These are phyloP conservation scores for Hipposideros armiger DNA, from an alignment of 2,113 vertebrate genomes.

Conservation along the genomic window DNA sequence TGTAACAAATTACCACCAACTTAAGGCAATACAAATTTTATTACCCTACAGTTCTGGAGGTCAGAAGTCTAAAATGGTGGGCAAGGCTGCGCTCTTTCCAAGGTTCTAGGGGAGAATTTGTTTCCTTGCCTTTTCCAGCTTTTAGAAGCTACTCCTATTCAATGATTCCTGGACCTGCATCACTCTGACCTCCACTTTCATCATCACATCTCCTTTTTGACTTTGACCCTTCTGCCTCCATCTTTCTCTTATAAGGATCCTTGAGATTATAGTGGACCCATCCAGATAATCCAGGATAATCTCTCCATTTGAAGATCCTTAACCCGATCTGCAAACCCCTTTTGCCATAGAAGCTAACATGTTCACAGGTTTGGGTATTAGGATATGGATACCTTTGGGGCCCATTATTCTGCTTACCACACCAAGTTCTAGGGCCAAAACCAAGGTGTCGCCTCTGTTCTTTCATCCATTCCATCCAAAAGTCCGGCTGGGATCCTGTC, in stretches of 20 bases:
- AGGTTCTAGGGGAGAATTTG: rapidly evolving
- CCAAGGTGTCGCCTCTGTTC: rapidly evolving
- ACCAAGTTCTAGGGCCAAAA: not conserved
- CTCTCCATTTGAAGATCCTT: not conserved
- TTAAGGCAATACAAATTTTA: not conserved
- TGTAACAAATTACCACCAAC: not conserved
- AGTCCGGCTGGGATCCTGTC: not conserved
- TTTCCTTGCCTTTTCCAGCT: not conserved
- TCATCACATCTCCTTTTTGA: not conserved
- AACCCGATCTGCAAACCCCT: not conserved
- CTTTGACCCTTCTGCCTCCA: not conserved
- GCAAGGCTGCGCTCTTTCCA: not conserved
- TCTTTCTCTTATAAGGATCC: not conserved
- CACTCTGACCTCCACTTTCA: not conserved
- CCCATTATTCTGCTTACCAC: not conserved
- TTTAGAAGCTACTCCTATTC: not conserved
- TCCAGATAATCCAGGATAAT: not conserved
- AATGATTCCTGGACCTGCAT: not conserved
- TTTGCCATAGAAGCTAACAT: not conserved
- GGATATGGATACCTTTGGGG: not conserved
- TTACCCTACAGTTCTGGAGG: not conserved
- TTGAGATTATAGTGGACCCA: not conserved
- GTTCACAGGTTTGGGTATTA: not conserved
- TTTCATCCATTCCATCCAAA: not conserved
- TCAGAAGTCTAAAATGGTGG: not conserved